Base-by-base conservation (phyloP, 2,113 vertebrate genomes). In the Malurus alboscapulatus region DNA sequence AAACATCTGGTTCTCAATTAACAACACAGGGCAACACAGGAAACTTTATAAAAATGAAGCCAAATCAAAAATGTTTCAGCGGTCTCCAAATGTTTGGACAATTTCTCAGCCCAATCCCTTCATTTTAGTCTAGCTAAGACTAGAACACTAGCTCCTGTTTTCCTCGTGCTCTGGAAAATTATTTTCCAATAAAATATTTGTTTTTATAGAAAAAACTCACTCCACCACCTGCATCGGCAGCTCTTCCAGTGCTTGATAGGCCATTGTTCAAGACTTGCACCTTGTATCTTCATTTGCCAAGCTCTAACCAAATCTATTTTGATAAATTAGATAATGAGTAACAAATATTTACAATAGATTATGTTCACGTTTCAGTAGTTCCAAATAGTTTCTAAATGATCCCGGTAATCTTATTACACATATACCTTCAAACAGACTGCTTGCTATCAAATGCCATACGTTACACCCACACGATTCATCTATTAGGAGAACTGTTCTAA, bases 381-480 rank as follows among this genome's bases (percentile, higher is more conserved):
- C 22, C 38, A 94, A 95, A 48, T 62, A 87, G 74, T 89, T 93
- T 96, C 81, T 93, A 89, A 94, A 87, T 32, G 26, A 86, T 86
- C 78, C 77, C 54, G n/a, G 36, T 87, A 91, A 90, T 69, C 78
- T 88, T 81, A 75, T n/a, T 95, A 77, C 77, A 89, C 77, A 74
- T 77, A 73, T 6, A 90, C 62, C 67, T 92, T 75, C 79, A 93
- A 87, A 89, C 78, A 82, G 88, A 83, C 84, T 95, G 66, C 51
- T 80, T 59, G 61, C 84, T 96, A 88, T 91, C 74, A 91, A 95
- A 51, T 61, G 65, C 68, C 34, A 0, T 73, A 91, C 83, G 72
- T 79, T 77, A 93, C 90, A 91, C 95, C 95, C 91, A 84, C 26
- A 82, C 96, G 90, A 96, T 94, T 97, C 92, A 96, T 85, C 57